A percentile compares a stretch with the other conserved stretches of the same genome.
phyloP scores from a whole-genome alignment of 1,140 invertebrate genomes.

The Atta colombica region DNA sequence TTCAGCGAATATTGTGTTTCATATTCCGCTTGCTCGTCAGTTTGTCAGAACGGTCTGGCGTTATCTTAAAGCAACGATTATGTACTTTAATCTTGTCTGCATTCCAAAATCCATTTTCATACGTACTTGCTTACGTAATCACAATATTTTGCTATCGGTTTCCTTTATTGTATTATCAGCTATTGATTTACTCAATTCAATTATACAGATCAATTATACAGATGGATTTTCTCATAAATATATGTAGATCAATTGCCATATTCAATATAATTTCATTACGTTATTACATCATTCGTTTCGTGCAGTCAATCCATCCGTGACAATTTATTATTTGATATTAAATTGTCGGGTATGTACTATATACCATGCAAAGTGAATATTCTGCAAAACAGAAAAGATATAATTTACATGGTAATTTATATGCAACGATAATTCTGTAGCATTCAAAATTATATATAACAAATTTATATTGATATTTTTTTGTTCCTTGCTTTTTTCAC shows the following conservation, averaged over 20 bases:
- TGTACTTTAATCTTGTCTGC: conserved; percentile 8
- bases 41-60: neutral
- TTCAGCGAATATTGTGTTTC: conserved; percentile 58
- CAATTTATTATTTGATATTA: conserved; percentile 23
- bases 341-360: neutral
- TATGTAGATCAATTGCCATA: neutral
- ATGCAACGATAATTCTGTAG: neutral
- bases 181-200: conserved; percentile 19
- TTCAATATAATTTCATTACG: conserved; percentile 36
- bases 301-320: no score
- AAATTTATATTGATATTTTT: neutral
- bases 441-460: neutral
- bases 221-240: neutral
- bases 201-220: conserved; percentile 3
- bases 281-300: neutral
- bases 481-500: neutral
- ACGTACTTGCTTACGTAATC: neutral
- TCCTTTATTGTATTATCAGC: neutral
- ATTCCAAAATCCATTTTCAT: conserved; percentile 45
- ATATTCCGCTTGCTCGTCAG: conserved; percentile 43
- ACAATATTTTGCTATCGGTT: conserved; percentile 52
- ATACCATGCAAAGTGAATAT: neutral
- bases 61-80: conserved; percentile 26
- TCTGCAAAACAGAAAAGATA: neutral
- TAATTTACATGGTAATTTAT: neutral